A percentile compares a stretch with the other conserved stretches of the same genome.
phyloP scores from a whole-genome alignment of 2,888 invertebrate genomes.

The Pemphredon lugubris region DNA sequence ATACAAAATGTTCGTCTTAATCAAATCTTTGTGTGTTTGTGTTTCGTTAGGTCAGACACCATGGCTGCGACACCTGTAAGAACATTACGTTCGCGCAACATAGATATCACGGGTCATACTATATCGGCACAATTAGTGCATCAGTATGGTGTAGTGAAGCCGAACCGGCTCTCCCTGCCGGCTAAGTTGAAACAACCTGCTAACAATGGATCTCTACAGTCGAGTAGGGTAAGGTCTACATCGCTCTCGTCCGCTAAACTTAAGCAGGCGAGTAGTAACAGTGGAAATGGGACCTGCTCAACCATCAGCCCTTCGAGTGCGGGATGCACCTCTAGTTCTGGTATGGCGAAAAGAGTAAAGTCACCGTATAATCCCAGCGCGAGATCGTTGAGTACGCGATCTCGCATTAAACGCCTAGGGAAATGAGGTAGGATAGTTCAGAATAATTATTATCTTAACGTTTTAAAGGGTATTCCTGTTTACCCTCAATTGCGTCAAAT shows the following conservation, averaged over 20 bases:
- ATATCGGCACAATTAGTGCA: constrained; percentile 75
- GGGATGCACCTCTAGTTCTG: constrained; percentile 59
- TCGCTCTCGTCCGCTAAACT: constrained; percentile 59
- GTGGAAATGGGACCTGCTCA: constrained; percentile 51
- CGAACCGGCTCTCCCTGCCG: constrained; percentile 71
- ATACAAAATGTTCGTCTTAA: too few relatives aligned
- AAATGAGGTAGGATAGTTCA: constrained; percentile 65
- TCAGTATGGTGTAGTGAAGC: constrained; percentile 75
- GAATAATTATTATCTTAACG: constrained; percentile 10
- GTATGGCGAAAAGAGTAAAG: constrained; percentile 75
- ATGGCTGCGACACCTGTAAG: constrained; percentile 79
- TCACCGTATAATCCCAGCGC: constrained; percentile 75
- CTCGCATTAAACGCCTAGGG: constrained; percentile 77
- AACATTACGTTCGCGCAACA: constrained; percentile 79
- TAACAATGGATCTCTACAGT: constrained; percentile 45
- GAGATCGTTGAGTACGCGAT: constrained; percentile 76
- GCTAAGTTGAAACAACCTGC: constrained; percentile 69
- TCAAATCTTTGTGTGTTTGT: too few relatives aligned
- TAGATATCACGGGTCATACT: constrained; percentile 78
- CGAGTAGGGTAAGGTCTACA: constrained; percentile 60
- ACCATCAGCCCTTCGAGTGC: constrained; percentile 48
- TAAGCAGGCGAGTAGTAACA: constrained; percentile 50
- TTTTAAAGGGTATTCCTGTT: constrained; percentile 44
- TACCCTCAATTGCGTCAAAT: constrained; percentile 44
- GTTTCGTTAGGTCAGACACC: constrained; percentile 79